Evolutionary conservation across 1,140 invertebrate genomes (phyloP).

Genomic region (Parasteatoda tepidariorum): DNA sequence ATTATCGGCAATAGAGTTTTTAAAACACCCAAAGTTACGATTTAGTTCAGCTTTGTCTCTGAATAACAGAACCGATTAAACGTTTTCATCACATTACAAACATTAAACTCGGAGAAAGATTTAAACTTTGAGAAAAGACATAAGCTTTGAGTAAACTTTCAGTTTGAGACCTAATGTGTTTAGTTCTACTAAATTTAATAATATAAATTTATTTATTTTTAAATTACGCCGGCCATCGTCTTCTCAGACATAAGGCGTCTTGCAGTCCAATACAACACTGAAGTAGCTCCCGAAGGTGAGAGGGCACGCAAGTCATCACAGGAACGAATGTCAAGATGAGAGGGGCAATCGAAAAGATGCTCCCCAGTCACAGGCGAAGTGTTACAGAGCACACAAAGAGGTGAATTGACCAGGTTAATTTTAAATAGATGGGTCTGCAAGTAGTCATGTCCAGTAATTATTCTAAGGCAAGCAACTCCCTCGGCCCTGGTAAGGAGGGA

Average conservation of each 20-base stretch:
- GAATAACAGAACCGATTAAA: too few relatives aligned
- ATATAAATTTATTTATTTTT: too few relatives aligned
- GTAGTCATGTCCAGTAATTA: not conserved
- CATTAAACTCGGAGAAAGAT: too few relatives aligned
- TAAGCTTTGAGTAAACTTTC: too few relatives aligned
- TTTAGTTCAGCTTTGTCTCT: too few relatives aligned
- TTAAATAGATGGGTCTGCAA: not conserved
- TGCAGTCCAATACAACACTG: constrained; percentile 1
- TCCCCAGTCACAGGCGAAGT: not conserved
- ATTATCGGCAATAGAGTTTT: too few relatives aligned
- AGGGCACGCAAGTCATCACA: not conserved
- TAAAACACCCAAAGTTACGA: too few relatives aligned
- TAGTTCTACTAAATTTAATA: too few relatives aligned
- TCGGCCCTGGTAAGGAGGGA: not conserved
- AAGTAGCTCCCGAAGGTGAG: not conserved
- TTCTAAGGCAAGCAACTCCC: not conserved
- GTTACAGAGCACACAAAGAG: not conserved
- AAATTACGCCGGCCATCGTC: not conserved
- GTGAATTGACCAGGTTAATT: constrained; percentile 5
- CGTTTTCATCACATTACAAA: too few relatives aligned
- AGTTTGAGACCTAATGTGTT: too few relatives aligned
- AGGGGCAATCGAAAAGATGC: not conserved
- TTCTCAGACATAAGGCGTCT: not conserved
- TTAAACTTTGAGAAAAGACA: too few relatives aligned
- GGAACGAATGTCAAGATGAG: not conserved